Conservation (phyloP, 2,888 invertebrate genomes). For the Deilephila elpenor region DNA sequence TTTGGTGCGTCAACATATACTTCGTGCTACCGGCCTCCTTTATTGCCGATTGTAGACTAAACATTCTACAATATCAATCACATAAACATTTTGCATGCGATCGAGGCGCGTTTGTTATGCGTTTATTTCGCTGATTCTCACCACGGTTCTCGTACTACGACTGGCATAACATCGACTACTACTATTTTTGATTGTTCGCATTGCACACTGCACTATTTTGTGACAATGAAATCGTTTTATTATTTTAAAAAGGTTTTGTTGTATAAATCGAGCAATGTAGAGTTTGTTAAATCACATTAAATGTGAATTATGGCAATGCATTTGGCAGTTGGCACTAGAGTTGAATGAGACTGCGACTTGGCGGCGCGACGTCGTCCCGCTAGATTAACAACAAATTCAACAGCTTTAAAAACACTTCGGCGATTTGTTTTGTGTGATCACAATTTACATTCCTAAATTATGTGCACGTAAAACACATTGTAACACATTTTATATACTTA, state of each 20-base stretch:
- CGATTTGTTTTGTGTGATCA: slow-evolving; percentile 33
- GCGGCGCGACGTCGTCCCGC: slow-evolving; percentile 47
- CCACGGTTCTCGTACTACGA: background rate
- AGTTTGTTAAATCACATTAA: slow-evolving; percentile 59
- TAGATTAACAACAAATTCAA: slow-evolving; percentile 43
- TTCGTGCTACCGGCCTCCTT: slow-evolving; percentile 20
- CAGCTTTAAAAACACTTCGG: slow-evolving; percentile 41
- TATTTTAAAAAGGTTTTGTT: slow-evolving; percentile 50
- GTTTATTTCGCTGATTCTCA: background rate
- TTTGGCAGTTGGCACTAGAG: slow-evolving; percentile 70
- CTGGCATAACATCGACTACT: slow-evolving; percentile 1
- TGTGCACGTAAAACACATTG: background rate
- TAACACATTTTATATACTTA: background rate
- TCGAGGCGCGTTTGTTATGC: background rate
- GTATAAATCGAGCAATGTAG: slow-evolving; percentile 49
- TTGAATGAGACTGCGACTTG: slow-evolving; percentile 50
- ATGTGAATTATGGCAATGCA: slow-evolving; percentile 62
- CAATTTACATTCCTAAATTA: background rate
- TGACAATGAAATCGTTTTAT: slow-evolving; percentile 35
- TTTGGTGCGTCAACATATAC: slow-evolving; percentile 1
- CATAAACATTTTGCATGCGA: slow-evolving; percentile 26
- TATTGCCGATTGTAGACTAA: slow-evolving; percentile 30
- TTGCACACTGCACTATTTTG: slow-evolving; percentile 43
- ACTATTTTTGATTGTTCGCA: slow-evolving; percentile 34
- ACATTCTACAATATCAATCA: slow-evolving; percentile 29